Evolutionary conservation across 2,797 vertebrate genomes (phyloP).

Genomic region (Oophaga sylvatica): DNA sequence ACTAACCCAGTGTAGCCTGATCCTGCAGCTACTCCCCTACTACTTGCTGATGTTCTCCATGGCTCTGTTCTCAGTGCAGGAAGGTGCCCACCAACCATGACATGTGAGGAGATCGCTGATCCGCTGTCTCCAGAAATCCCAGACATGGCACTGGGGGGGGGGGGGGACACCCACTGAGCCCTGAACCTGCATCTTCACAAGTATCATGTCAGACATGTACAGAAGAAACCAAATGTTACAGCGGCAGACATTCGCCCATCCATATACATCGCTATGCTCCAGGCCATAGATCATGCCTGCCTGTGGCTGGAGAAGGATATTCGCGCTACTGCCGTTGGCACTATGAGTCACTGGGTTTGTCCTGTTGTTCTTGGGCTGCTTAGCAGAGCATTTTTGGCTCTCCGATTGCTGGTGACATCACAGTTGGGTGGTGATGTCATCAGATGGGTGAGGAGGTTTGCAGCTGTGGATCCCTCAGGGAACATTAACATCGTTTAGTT

Average conservation of each 20-base stretch:
- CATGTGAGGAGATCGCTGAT: no score
- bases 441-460: slow-evolving; percentile 15
- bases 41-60: no score
- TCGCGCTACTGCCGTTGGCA: not conserved
- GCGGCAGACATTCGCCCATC: not conserved
- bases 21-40: no score
- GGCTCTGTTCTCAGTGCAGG: no score
- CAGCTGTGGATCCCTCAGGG: slow-evolving; percentile 4
- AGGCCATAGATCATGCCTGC: not conserved
- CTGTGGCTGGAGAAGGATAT: not conserved
- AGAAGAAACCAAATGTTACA: not conserved
- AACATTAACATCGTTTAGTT: not conserved
- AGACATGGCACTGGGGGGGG: not conserved
- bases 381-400: not conserved
- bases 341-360: not conserved
- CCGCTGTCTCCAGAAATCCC: no score
- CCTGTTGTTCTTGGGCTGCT: not conserved
- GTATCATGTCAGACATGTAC: not conserved
- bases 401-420: not conserved
- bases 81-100: no score
- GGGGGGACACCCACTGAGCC: not conserved
- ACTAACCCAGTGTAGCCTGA: not conserved
- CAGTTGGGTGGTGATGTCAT: not conserved
- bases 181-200: not conserved
- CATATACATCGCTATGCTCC: not conserved